These are phyloP conservation scores for Dorcus parallelipipedus DNA, from an alignment of 2,888 invertebrate genomes.

Conservation along the genomic window DNA sequence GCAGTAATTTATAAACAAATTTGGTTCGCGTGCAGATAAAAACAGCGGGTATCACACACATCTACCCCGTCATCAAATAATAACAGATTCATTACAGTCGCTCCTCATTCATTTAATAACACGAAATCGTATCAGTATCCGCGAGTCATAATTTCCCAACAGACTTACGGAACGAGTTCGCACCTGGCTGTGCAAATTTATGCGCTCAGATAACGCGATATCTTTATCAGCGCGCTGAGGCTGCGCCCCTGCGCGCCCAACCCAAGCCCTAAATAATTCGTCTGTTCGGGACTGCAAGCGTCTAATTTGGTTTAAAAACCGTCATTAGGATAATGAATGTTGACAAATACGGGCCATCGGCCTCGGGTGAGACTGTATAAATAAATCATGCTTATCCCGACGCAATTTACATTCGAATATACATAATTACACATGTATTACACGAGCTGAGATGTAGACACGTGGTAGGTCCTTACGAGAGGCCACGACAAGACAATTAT, in stretches of 20 bases:
- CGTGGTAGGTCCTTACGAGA: conserved; percentile 12
- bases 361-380: conserved; percentile 22
- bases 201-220: neutral
- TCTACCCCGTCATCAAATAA: too few relatives aligned
- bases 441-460: conserved; percentile 25
- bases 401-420: conserved; percentile 29
- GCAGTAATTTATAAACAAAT: too few relatives aligned
- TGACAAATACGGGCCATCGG: conserved; percentile 26
- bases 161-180: too few relatives aligned
- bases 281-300: conserved; percentile 10
- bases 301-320: conserved; percentile 22
- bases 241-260: conserved; percentile 10
- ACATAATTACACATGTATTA: conserved; percentile 31
- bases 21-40: too few relatives aligned
- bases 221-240: neutral
- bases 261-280: conserved; percentile 10
- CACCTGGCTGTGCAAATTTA: too few relatives aligned
- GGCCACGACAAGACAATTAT: neutral
- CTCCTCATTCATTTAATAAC: too few relatives aligned
- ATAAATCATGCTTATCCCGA: conserved; percentile 27
- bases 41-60: too few relatives aligned
- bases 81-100: too few relatives aligned
- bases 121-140: too few relatives aligned
- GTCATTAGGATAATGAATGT: conserved; percentile 28
- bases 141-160: too few relatives aligned